Base-by-base conservation (phyloP, 2,888 invertebrate genomes). In the Oscheius myriophilus region DNA sequence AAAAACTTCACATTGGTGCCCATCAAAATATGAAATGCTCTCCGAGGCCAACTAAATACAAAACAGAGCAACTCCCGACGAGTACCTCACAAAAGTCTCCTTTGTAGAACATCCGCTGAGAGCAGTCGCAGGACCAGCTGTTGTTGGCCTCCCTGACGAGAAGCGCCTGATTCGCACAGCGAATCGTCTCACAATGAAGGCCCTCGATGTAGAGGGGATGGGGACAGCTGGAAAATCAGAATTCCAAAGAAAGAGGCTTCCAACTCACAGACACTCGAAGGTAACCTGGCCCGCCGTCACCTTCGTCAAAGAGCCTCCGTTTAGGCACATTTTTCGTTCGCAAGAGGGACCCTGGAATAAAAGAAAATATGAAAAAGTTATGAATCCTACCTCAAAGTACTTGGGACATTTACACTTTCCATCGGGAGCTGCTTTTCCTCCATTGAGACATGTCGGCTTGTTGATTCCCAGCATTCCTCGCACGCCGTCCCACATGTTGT, bases 121-220 rank as follows among this genome's bases (percentile, higher is more conserved):
- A 65, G 55, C 83, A 83, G 58, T 77, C 73, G 61, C 83, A 83
- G 26, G 53, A 16, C 74, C 76, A 78, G n/a, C 61, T 70, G 23
- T 67, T 63, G 49, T 70, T 73, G 11, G 70, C 66, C 42, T 73
- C 66, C 6, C 42, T 61, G 3, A 67, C 23, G n/a, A 78, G 64
- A 0, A 46, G 54, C 14, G 81, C 84, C 7, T 72, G 69, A 57
- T 84, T 76, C 46, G 72, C 68, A 62, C 85, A 85, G 4, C 57
- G 55, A 18, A 84, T 67, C 14, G 67, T 69, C 59, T 85, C 81
- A 64, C 85, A 85, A 64, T 84, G 81, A 11, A 67, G 67, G 9
- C 85, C 85, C 11, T 73, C 62, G 33, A 85, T 82, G 58, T 72
- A 82, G 9, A 70, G 64, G 16, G 84, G 80, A 68, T 79, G 51